Conservation (phyloP, 2,797 vertebrate genomes). For the Gastrophryne carolinensis region DNA sequence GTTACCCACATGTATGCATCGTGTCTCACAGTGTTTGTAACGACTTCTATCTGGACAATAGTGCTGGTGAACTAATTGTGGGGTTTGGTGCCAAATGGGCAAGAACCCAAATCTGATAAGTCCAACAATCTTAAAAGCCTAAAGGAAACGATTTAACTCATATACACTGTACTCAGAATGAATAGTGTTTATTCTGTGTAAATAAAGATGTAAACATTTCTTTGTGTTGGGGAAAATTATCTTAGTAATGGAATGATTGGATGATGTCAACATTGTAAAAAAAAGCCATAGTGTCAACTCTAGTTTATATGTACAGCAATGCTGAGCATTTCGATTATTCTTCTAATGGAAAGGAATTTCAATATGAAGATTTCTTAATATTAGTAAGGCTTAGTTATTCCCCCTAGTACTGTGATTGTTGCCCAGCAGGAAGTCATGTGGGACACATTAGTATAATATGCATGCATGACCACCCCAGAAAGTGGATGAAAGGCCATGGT, state of each 20-base stretch:
- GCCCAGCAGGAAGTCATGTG: no score
- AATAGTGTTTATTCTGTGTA: constrained; percentile 10
- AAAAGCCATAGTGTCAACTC: no score
- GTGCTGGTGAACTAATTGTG: constrained; percentile 42
- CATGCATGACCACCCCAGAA: no score
- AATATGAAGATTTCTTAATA: no score
- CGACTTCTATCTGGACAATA: constrained; percentile 43
- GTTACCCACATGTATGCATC: constrained; percentile 42
- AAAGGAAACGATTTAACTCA: constrained; percentile 41
- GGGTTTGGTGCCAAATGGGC: constrained; percentile 48
- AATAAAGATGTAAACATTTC: constrained; percentile 5
- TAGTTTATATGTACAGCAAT: neutral
- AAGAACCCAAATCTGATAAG: constrained; percentile 42
- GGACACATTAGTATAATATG: no score
- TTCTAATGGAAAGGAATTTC: no score
- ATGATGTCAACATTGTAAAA: neutral
- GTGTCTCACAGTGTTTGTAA: constrained; percentile 45
- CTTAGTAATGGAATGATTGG: neutral
- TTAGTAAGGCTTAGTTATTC: no score
- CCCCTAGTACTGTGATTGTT: no score
- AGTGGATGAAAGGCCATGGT: no score
- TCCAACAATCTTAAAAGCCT: constrained; percentile 38
- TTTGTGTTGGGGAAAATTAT: neutral
- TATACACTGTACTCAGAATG: constrained; percentile 22
- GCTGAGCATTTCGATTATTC: constrained; percentile 2